Evolutionary conservation across 2,888 invertebrate genomes (phyloP).

Genomic region (Drosophila rellima): DNA sequence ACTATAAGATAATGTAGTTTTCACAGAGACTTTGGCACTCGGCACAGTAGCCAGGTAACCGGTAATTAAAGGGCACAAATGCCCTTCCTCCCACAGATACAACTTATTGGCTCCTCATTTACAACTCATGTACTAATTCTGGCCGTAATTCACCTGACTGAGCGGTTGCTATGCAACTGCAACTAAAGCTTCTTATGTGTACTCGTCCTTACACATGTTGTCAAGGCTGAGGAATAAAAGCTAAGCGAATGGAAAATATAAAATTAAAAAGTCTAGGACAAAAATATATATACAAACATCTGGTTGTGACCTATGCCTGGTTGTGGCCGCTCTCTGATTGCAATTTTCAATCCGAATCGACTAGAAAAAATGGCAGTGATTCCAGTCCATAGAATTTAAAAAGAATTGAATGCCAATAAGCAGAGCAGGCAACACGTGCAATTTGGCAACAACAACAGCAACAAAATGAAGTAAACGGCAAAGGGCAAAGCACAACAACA

Average conservation of each 20-base stretch:
- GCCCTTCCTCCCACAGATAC: background rate
- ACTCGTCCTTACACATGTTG: constrained; percentile 2
- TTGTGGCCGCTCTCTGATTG: constrained; percentile 45
- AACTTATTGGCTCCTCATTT: background rate
- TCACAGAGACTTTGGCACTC: background rate
- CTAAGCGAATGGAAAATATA: constrained; percentile 35
- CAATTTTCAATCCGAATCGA: constrained; percentile 49
- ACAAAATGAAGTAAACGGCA: constrained; percentile 16
- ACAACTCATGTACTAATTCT: background rate
- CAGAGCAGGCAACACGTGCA: constrained; percentile 63
- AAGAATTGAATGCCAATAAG: constrained; percentile 63
- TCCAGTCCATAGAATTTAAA: constrained; percentile 59
- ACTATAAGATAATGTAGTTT: too few species aligned
- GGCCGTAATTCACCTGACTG: constrained; percentile 41
- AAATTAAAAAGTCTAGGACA: constrained; percentile 59
- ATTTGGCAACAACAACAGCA: constrained; percentile 32
- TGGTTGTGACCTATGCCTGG: constrained; percentile 9
- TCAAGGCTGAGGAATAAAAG: background rate
- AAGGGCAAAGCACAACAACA: constrained; percentile 19
- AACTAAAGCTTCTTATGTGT: constrained; percentile 19
- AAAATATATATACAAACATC: constrained; percentile 21
- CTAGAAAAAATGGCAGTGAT: constrained; percentile 44
- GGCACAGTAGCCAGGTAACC: constrained; percentile 13
- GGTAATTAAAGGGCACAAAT: constrained; percentile 16
- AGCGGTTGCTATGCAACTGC: constrained; percentile 27